phyloP scores from a whole-genome alignment of 2,113 vertebrate species.

The Anhinga anhinga region DNA sequence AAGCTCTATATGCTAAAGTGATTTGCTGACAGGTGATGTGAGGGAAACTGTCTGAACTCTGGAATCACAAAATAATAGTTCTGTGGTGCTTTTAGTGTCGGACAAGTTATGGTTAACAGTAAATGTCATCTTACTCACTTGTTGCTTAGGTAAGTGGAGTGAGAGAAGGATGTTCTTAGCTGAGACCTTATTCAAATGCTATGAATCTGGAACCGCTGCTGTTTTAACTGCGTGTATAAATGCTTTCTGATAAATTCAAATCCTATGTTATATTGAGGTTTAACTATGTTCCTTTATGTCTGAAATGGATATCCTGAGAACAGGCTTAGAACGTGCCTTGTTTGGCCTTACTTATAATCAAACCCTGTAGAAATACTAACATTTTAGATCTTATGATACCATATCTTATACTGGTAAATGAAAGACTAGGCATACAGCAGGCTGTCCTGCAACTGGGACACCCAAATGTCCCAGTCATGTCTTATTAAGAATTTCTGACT shows the following conservation, averaged over 20 bases:
- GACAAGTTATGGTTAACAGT: neutral
- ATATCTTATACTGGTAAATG: neutral
- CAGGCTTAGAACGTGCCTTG: neutral
- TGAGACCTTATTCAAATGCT: neutral
- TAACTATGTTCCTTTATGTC: neutral
- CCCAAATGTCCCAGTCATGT: neutral
- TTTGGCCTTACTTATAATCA: neutral
- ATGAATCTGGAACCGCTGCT: neutral
- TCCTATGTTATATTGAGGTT: neutral
- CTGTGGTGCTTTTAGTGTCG: neutral
- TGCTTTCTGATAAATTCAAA: neutral
- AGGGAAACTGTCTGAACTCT: neutral
- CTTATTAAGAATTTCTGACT: constrained; percentile 1
- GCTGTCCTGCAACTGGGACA: neutral
- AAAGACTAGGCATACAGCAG: neutral
- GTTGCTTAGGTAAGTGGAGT: neutral
- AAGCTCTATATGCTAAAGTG: neutral
- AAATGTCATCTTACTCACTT: neutral
- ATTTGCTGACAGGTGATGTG: neutral
- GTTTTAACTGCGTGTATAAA: neutral
- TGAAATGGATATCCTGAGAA: neutral
- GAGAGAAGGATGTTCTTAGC: neutral
- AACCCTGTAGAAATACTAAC: neutral
- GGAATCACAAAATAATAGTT: neutral
- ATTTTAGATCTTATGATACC: neutral